Percentiles rank a stretch among this genome's conserved stretches.
Conservation (phyloP, 2,113 vertebrate genomes). For the Hyaena hyaena region DNA sequence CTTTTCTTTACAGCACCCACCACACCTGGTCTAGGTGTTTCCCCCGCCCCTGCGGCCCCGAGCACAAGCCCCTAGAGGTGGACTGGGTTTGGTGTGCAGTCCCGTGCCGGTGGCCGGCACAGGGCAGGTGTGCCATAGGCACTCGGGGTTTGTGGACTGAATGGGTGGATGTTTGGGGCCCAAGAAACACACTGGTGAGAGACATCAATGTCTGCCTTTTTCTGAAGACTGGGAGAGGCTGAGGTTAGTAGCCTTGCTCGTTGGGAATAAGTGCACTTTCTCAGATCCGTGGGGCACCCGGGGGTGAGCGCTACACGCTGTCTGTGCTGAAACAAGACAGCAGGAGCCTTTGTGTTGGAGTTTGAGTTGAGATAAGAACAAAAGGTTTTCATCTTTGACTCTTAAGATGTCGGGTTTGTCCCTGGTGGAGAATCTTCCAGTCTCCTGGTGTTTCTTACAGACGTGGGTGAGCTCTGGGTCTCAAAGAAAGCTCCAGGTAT, state of each 20-base stretch:
- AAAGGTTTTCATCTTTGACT: neutral
- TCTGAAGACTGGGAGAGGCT: neutral
- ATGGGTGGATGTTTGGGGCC: too few species aligned
- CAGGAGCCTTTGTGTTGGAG: neutral
- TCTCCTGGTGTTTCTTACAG: neutral
- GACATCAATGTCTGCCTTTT: neutral
- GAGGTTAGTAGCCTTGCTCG: neutral
- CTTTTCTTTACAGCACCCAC: accelerated
- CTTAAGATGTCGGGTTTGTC: neutral
- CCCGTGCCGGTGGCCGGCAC: accelerated
- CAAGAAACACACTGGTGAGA: neutral
- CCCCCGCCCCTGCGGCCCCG: neutral
- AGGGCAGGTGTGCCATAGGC: neutral
- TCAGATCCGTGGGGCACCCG: neutral
- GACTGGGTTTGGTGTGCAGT: neutral
- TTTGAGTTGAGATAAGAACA: neutral
- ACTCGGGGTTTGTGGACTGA: neutral
- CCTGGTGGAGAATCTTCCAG: neutral
- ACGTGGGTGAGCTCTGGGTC: accelerated
- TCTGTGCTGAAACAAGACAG: neutral
- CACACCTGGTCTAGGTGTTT: too few species aligned
- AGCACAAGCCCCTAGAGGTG: accelerated
- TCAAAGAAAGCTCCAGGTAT: neutral
- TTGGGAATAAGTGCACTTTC: neutral
- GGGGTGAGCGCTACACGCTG: neutral